Evolutionary conservation across 2,797 vertebrate genomes (phyloP).

Genomic region (Phalloptychus januarius): DNA sequence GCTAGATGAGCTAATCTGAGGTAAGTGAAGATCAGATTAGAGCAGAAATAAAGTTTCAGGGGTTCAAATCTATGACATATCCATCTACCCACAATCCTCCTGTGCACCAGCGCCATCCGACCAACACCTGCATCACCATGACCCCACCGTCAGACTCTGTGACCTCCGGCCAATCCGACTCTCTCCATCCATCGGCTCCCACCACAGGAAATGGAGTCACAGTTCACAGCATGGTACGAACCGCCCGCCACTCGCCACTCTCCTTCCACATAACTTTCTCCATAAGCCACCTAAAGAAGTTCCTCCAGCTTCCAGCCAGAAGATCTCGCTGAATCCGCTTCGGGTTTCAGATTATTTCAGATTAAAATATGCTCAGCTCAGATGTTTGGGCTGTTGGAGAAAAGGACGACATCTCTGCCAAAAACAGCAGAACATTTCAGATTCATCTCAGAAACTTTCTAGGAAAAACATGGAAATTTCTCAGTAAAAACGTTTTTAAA

Average conservation of each 20-base stretch:
- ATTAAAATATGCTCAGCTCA: constrained; percentile 6
- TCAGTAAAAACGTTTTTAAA: no score
- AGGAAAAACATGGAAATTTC: no score
- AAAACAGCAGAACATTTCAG: no score
- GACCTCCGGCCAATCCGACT: constrained; percentile 66
- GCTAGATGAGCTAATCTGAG: constrained; percentile 51
- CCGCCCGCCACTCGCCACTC: constrained; percentile 75
- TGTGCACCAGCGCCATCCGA: constrained; percentile 81
- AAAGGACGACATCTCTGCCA: no score
- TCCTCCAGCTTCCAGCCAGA: constrained; percentile 73
- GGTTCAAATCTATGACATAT: constrained; percentile 73
- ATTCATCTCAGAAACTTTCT: no score
- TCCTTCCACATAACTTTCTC: constrained; percentile 72
- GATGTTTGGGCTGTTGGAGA: no score
- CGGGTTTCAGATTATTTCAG: constrained; percentile 11
- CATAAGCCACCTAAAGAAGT: constrained; percentile 81
- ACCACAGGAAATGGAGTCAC: constrained; percentile 69
- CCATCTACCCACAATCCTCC: constrained; percentile 81
- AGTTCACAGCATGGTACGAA: constrained; percentile 78
- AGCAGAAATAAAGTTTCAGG: constrained; percentile 45
- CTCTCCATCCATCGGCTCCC: constrained; percentile 74
- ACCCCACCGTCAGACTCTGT: constrained; percentile 74
- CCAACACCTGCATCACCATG: constrained; percentile 80
- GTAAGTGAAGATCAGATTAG: constrained; percentile 64
- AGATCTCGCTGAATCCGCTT: constrained; percentile 27